A percentile compares a stretch with the other conserved stretches of the same genome.
phyloP scores from a whole-genome alignment of 2,888 invertebrate species.

The Drosophila mettleri region DNA sequence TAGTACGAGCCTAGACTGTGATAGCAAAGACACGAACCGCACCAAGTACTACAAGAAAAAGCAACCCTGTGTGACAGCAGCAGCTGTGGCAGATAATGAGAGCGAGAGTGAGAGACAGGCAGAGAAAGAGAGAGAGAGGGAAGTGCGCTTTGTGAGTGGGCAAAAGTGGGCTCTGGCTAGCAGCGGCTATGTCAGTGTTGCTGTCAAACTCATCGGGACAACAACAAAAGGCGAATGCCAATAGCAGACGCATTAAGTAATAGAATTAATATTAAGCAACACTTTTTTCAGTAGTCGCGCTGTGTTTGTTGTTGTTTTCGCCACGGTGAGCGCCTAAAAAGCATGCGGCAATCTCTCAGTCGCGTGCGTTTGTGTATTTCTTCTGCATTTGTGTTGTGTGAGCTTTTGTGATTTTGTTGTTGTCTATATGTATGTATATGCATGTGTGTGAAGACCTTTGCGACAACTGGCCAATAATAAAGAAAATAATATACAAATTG shows the following conservation, averaged over 20 bases:
- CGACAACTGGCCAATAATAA: conserved; percentile 25
- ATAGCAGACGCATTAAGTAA: conserved; percentile 43
- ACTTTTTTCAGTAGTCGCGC: conserved; percentile 18
- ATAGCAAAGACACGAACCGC: conserved; percentile 34
- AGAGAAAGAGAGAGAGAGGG: not conserved
- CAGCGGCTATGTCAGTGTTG: conserved; percentile 40
- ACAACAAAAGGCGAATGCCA: conserved; percentile 51
- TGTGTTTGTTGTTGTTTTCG: not conserved
- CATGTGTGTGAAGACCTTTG: conserved; percentile 15
- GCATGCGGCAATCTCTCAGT: conserved; percentile 20
- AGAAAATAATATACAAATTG: conserved; percentile 14
- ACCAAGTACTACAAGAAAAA: not conserved
- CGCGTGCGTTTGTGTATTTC: conserved; percentile 3
- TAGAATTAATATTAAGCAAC: conserved; percentile 40
- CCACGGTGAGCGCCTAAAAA: conserved; percentile 11
- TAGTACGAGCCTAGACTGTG: not conserved
- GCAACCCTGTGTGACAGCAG: conserved; percentile 36
- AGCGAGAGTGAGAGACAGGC: not conserved
- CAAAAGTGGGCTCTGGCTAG: conserved; percentile 17
- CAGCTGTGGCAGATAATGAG: conserved; percentile 6
- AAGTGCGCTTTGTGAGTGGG: conserved; percentile 9
- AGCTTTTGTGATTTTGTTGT: conserved; percentile 26
- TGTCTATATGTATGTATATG: not conserved
- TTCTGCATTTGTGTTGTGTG: conserved; percentile 7
- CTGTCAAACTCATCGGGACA: conserved; percentile 63